Base-by-base conservation (phyloP, 2,797 vertebrate species). In the Sebastes hopkinsi region DNA sequence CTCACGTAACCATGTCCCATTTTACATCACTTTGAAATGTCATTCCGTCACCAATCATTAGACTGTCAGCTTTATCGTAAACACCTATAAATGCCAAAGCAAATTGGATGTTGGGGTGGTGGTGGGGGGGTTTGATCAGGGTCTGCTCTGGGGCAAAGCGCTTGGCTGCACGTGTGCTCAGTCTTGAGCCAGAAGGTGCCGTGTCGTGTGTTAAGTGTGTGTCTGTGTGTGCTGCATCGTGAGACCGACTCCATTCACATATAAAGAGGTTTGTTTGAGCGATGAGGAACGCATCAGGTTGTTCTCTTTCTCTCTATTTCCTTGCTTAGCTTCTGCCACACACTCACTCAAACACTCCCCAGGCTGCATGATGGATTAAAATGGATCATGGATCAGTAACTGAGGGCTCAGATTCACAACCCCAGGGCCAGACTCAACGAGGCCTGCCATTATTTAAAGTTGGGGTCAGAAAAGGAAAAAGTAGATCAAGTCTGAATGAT, bases 321-420 rank as follows among this genome's bases (percentile, higher is more conserved):
- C 56, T 62, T 36, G 11, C 55, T 65, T 32, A 20, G 12, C 58
- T 30, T 27, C 55, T 4, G 13, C 42, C 74, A 56, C 65, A 72
- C 64, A 69, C 64, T 55, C 42, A 1, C 79, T 16, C 1, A 58
- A 38, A 38, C 32, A 32, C 12, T 79, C 75, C 72, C 55, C 20
- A 58, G 79, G 62, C 73, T 83, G 55, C 18, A 60, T 91, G 88
- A 90, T 91, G 83, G 76, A 94, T 92, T 88, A 82, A 84, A 77
- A 83, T 36, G 50, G 73, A 72, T 11, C 82, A 80, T 65, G 82
- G 84, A 85, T 87, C 90, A 88, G 83, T 85, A 77, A 79, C 73
- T 71, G 22, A 59, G 71, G 77, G 58, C 83, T 89, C 69, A 78
- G 72, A 84, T 72, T 84, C 77, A 67, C 78, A 83, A 69, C 84